phyloP scores from a whole-genome alignment of 2,888 invertebrate genomes.

The Ophioninae sp. region DNA sequence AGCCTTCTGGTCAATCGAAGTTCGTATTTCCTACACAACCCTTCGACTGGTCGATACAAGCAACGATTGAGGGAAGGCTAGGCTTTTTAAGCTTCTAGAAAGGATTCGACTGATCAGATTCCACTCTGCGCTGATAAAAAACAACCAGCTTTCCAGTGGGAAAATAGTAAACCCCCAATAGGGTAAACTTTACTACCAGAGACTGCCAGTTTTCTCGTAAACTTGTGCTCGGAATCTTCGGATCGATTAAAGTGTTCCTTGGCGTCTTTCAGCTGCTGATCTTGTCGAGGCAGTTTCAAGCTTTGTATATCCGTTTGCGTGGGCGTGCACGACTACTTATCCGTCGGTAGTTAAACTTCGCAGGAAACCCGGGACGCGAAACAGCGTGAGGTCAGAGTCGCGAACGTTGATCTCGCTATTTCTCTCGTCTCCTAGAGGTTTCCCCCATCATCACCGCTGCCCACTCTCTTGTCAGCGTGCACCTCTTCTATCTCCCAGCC shows the following conservation, averaged over 20 bases:
- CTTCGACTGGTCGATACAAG: no score
- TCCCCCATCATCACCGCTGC: constrained; percentile 19
- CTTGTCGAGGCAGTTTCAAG: background rate
- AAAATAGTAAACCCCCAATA: background rate
- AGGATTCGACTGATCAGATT: no score
- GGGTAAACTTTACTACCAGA: background rate
- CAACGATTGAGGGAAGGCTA: no score
- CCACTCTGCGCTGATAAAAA: no score
- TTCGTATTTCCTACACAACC: no score
- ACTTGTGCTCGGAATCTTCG: background rate
- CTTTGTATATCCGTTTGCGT: constrained; percentile 39
- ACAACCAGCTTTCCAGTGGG: background rate
- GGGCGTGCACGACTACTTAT: constrained; percentile 49
- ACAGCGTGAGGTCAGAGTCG: constrained; percentile 2
- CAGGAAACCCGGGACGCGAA: constrained; percentile 27
- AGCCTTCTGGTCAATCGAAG: no score
- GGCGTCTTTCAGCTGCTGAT: constrained; percentile 13
- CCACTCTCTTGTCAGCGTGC: constrained; percentile 33
- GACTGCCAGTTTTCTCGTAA: constrained; percentile 5
- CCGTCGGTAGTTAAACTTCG: constrained; percentile 34
- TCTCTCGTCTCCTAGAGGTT: constrained; percentile 5
- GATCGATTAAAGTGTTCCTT: constrained; percentile 30
- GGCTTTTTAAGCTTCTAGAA: no score
- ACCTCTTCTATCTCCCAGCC: constrained; percentile 19
- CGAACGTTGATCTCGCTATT: constrained; percentile 32